phyloP scores from a whole-genome alignment of 2,797 vertebrate species.

The Poeciliopsis paucimaculata region DNA sequence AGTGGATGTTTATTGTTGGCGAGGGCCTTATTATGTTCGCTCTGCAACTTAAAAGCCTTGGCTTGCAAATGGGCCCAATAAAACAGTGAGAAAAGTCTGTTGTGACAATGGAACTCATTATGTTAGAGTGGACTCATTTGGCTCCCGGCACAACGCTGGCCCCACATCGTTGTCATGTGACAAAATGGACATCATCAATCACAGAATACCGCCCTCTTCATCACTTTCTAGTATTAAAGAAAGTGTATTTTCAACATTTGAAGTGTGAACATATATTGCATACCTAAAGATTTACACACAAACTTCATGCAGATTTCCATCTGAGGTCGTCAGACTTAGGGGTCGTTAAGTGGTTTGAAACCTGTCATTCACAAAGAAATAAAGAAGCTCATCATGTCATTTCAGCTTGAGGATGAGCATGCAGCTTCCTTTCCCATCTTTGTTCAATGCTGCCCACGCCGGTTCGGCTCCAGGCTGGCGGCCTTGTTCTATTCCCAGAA shows the following conservation, averaged over 20 bases:
- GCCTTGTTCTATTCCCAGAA: constrained; percentile 75
- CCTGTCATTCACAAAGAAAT: not conserved
- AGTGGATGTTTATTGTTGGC: constrained; percentile 71
- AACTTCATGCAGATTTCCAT: not conserved
- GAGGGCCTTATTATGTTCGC: constrained; percentile 72
- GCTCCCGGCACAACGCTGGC: constrained; percentile 27
- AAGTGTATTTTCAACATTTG: not conserved
- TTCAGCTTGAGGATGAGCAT: constrained; percentile 25
- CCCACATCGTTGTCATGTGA: not conserved
- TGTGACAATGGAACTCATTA: constrained; percentile 67
- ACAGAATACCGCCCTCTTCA: not conserved
- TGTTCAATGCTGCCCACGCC: constrained; percentile 44
- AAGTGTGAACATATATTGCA: not conserved
- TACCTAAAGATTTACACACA: not conserved
- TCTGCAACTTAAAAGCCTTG: constrained; percentile 77
- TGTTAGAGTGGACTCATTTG: constrained; percentile 70
- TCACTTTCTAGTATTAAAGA: constrained; percentile 11
- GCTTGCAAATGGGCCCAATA: constrained; percentile 68
- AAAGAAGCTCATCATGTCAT: constrained; percentile 25
- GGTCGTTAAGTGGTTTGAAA: constrained; percentile 1
- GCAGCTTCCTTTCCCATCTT: constrained; percentile 34
- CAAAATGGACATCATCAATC: not conserved
- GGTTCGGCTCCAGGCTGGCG: constrained; percentile 56
- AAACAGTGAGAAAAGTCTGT: constrained; percentile 72
- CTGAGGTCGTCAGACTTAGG: not conserved